Percentiles rank a stretch among this genome's conserved stretches.
These are phyloP conservation scores for Connochaetes taurinus DNA, from an alignment of 2,113 vertebrate genomes.

Conservation along the genomic window DNA sequence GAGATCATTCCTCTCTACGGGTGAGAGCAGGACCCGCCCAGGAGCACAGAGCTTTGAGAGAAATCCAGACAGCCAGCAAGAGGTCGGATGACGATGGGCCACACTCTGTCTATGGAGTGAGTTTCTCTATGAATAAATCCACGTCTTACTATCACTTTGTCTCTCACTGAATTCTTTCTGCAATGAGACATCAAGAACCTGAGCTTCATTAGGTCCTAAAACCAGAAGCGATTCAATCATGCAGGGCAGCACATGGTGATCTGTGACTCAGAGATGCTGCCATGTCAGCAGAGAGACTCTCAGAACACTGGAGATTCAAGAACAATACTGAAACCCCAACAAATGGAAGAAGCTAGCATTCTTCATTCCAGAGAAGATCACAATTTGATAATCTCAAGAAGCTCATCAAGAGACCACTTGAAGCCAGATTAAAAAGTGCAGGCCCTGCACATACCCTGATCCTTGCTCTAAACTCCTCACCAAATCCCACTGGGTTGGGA, in stretches of 20 bases:
- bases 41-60: conserved; percentile 10
- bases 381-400: not conserved
- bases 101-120: not conserved
- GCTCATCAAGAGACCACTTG: not conserved
- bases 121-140: not conserved
- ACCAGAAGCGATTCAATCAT: not conserved
- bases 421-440: not conserved
- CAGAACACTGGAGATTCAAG: not conserved
- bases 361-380: not conserved
- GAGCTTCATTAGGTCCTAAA: not conserved
- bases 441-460: not conserved
- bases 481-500: not conserved
- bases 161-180: not conserved
- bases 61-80: conserved; percentile 24
- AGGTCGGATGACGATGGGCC: not conserved
- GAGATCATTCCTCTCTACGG: not conserved
- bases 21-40: not conserved
- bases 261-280: not conserved
- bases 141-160: not conserved
- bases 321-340: not conserved
- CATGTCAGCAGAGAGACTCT: not conserved
- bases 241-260: not conserved
- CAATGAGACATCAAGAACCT: not conserved
- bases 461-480: not conserved
- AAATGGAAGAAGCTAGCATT: not conserved